Percentiles rank a stretch among this genome's conserved stretches.
Conservation (phyloP, 2,113 vertebrate species). For the Nyctibius bracteatus region DNA sequence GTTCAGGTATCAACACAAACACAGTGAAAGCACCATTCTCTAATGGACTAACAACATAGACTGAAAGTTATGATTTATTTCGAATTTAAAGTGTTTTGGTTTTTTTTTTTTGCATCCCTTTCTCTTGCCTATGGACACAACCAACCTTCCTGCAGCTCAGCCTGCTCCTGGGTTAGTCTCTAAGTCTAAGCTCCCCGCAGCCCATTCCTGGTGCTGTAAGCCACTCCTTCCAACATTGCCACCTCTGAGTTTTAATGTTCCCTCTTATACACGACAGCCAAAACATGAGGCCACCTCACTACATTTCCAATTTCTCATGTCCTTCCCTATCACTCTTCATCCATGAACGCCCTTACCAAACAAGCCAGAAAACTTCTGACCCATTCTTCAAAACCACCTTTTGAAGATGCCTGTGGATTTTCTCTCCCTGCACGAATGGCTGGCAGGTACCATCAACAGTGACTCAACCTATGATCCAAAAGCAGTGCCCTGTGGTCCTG, state of each 20-base stretch:
- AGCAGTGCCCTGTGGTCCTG: neutral
- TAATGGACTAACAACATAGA: neutral
- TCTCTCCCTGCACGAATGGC: neutral
- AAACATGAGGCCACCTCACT: neutral
- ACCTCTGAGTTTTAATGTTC: neutral
- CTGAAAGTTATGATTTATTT: neutral
- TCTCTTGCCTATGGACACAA: neutral
- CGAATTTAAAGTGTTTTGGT: neutral
- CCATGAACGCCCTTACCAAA: neutral
- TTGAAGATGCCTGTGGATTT: neutral
- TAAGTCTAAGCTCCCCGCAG: neutral
- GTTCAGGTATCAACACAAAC: neutral
- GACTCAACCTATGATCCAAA: neutral
- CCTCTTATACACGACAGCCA: rapidly evolving
- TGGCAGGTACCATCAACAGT: neutral
- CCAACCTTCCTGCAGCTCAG: neutral
- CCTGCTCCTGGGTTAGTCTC: neutral
- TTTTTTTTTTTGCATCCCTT: neutral
- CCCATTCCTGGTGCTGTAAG: neutral
- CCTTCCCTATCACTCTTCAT: neutral
- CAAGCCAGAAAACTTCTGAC: neutral
- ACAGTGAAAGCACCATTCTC: neutral
- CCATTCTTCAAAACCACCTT: neutral
- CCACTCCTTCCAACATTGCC: neutral
- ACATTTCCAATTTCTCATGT: neutral